Percentiles rank a stretch among this genome's conserved stretches.
Conservation (phyloP, 2,888 invertebrate species). For the Drosophila maculinotata region DNA sequence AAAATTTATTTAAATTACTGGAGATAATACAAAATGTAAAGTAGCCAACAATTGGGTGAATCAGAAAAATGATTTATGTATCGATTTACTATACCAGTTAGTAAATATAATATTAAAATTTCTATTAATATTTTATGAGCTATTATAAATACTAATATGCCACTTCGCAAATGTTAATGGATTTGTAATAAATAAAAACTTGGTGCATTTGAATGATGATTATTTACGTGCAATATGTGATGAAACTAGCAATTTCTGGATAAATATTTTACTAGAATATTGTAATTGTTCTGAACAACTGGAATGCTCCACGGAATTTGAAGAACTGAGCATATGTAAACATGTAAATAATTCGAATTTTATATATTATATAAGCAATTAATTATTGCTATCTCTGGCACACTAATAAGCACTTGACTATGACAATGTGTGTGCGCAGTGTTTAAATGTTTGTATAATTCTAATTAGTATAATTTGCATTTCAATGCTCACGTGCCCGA, state of each 20-base stretch:
- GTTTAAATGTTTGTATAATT: slow-evolving; percentile 53
- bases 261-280: slow-evolving; percentile 8
- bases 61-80: slow-evolving; percentile 6
- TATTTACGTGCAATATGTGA: slow-evolving; percentile 8
- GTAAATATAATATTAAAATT: slow-evolving; percentile 4
- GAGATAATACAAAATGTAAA: background rate
- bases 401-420: slow-evolving; percentile 49
- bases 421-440: slow-evolving; percentile 8
- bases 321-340: background rate
- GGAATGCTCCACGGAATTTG: slow-evolving; percentile 3
- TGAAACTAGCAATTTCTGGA: background rate
- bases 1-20: background rate
- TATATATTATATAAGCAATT: slow-evolving; percentile 49
- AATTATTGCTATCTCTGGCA: slow-evolving; percentile 50
- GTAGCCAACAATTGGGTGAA: background rate
- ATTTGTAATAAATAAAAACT: slow-evolving; percentile 11
- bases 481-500: slow-evolving; percentile 61
- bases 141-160: slow-evolving; percentile 1
- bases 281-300: slow-evolving; percentile 2
- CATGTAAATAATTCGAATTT: slow-evolving; percentile 3
- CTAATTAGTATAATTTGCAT: slow-evolving; percentile 58
- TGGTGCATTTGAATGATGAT: slow-evolving; percentile 11
- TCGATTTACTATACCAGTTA: slow-evolving; percentile 10
- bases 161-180: slow-evolving; percentile 23
- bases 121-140: slow-evolving; percentile 18